Evolutionary conservation across 1,140 invertebrate species (phyloP), one percentile per base, ranked within the genome.

Genomic region (Drosophila orosa): DNA sequence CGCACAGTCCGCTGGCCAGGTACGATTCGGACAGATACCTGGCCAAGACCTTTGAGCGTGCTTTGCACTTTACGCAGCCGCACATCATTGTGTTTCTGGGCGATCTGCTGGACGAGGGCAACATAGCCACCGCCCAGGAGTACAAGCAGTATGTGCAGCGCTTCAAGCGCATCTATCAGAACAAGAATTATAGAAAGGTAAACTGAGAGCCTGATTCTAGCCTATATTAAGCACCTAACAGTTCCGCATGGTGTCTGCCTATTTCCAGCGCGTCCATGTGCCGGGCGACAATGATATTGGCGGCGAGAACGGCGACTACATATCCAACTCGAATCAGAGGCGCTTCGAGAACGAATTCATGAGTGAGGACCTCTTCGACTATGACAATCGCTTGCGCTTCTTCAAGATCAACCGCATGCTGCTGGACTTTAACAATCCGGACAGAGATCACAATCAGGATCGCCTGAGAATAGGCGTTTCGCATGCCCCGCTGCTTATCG

Each of bases 251-350:
- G 80, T 90, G 12, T 77, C 79, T 33, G 74, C 79, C 9, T 90
- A 80, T 33, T 80, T 80, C 33, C 89, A 92, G 91, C 95, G 95
- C 92, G 94, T 98, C 60, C 98, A 96, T 93, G 92, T 98, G 66
- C 97, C 97, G 37, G 98, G 98, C 19, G 98, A 99, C 91, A 99
- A 99, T 93, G 98, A 99, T 91, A 97, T 99, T 78, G 98, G 98
- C 24, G 98, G 98, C 25, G 98, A 99, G 92, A 95, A 94, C 83
- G 96, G 91, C n/a, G 91, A 98, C 92, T 92, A 93, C 63, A 94
- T 98, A 39, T 95, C 95, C 40, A 81, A 92, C 31, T 93, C 94
- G 44, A 97, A 97, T 92, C 91, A 97, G 22, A 92, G 94, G 29
- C 94, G 96, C 91, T 99, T 98, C 92, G 94, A 96, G 74, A 94